Percentiles rank a stretch among this genome's conserved stretches.
phyloP scores from a whole-genome alignment of 2,797 vertebrate genomes.

The Argya squamiceps region DNA sequence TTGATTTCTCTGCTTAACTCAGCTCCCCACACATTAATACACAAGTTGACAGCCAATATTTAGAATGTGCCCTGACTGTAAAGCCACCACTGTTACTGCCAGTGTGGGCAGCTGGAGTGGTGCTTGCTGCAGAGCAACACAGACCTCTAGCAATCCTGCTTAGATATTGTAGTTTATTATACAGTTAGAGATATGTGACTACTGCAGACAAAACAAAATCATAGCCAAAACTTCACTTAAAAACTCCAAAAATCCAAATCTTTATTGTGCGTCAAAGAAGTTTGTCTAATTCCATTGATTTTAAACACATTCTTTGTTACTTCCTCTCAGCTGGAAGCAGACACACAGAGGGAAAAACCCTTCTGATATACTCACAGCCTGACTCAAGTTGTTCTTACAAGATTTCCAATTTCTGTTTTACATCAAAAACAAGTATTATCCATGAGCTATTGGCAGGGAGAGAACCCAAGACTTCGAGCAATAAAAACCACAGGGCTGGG shows the following conservation, averaged over 20 bases:
- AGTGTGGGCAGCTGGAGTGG: neutral
- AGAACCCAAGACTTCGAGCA: neutral
- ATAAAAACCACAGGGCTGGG: neutral
- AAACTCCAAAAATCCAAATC: neutral
- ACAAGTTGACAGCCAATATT: neutral
- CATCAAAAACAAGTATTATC: constrained; percentile 24
- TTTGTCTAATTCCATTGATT: constrained; percentile 48
- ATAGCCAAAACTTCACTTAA: constrained; percentile 25
- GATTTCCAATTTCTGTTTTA: constrained; percentile 47
- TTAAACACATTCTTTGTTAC: constrained; percentile 56
- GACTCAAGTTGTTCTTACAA: constrained; percentile 14
- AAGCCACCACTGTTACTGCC: neutral
- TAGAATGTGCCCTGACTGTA: neutral
- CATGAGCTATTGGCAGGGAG: neutral
- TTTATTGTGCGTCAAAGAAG: constrained; percentile 33
- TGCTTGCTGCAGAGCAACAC: neutral
- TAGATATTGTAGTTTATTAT: neutral
- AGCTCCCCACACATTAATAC: neutral
- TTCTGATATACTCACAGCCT: neutral
- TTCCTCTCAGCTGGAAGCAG: constrained; percentile 50
- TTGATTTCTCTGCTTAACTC: neutral
- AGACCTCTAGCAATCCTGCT: neutral
- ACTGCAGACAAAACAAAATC: constrained; percentile 54
- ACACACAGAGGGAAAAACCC: constrained; percentile 16
- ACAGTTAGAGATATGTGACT: neutral